Evolutionary conservation across 1,140 invertebrate genomes (phyloP).

Genomic region (Diorhabda sublineata): DNA sequence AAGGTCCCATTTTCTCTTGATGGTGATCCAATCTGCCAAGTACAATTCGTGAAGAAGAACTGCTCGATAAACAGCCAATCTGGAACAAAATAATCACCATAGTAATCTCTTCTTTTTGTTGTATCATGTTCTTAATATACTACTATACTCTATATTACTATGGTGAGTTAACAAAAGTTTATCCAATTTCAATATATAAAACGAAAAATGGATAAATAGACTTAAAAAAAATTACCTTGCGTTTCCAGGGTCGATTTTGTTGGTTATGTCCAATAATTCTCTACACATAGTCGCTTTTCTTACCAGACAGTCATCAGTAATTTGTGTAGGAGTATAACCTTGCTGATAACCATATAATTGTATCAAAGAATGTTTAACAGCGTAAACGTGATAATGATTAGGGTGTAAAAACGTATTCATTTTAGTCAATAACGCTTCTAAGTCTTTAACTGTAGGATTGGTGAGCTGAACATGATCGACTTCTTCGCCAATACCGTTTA

Average conservation of each 20-base stretch:
- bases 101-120: background rate
- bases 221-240: constrained; percentile 39
- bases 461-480: constrained; percentile 62
- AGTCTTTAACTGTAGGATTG: constrained; percentile 54
- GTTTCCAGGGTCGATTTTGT: constrained; percentile 64
- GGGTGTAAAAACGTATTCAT: constrained; percentile 67
- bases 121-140: too few species aligned
- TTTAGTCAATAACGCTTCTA: constrained; percentile 61
- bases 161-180: too few species aligned
- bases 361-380: constrained; percentile 72
- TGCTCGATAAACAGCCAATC: constrained; percentile 67
- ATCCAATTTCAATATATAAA: too few species aligned
- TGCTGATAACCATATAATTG: constrained; percentile 66
- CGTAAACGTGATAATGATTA: constrained; percentile 76
- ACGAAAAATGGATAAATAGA: too few species aligned
- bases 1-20: constrained; percentile 50
- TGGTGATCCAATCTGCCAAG: constrained; percentile 54
- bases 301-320: constrained; percentile 56
- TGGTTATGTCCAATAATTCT: constrained; percentile 60
- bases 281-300: constrained; percentile 64
- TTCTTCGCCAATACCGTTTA: constrained; percentile 67
- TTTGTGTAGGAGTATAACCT: constrained; percentile 53
- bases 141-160: too few species aligned
- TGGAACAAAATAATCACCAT: constrained; percentile 30
- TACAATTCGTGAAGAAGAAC: constrained; percentile 67